Evolutionary conservation across 1,140 invertebrate genomes (phyloP).

Genomic region (Dendroctonus ponderosae): DNA sequence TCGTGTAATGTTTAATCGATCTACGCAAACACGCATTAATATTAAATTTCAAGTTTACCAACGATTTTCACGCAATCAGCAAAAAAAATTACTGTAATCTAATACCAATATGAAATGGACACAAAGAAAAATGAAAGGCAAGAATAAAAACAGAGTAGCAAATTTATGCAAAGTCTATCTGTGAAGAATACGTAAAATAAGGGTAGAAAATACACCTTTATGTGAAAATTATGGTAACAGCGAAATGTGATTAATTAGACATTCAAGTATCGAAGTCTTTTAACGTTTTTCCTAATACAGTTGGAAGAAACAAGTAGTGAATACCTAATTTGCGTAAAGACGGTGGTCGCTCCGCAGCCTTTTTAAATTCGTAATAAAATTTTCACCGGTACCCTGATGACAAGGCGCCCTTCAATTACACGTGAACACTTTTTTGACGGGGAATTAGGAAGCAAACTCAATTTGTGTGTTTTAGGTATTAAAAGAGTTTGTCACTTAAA

Average conservation of each 20-base stretch:
- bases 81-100: no score
- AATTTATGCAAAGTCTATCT: not conserved
- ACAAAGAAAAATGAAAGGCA: not conserved
- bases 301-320: conserved; percentile 44
- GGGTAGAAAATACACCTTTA: conserved; percentile 33
- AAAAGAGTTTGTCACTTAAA: no score
- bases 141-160: not conserved
- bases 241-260: conserved; percentile 47
- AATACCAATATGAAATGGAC: no score
- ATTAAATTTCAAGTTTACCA: no score
- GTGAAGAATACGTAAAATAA: conserved; percentile 7
- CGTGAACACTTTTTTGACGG: conserved; percentile 21
- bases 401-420: conserved; percentile 26
- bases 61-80: no score
- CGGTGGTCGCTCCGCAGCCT: conserved; percentile 26
- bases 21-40: no score
- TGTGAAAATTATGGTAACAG: conserved; percentile 39
- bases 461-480: not conserved
- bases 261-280: conserved; percentile 48
- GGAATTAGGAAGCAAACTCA: conserved; percentile 15
- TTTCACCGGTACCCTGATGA: conserved; percentile 33
- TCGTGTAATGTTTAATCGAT: no score
- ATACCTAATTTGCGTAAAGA: conserved; percentile 45
- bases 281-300: conserved; percentile 46
- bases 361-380: conserved; percentile 39